Evolutionary conservation across 1,140 invertebrate genomes (phyloP).

Genomic region (Drosophila sucinea): DNA sequence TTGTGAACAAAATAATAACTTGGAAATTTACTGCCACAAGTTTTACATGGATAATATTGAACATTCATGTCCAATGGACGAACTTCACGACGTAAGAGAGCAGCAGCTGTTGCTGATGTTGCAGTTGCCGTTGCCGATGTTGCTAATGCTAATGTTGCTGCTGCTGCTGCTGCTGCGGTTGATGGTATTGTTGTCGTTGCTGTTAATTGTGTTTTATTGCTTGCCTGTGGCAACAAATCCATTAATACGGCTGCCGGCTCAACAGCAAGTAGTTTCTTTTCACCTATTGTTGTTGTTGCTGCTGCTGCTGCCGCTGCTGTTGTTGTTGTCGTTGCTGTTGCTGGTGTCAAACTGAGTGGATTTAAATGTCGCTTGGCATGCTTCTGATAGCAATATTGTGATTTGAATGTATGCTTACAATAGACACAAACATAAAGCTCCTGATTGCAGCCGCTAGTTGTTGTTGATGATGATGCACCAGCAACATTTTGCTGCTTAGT

Average conservation of each 20-base stretch:
- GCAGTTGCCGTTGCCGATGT: conserved; percentile 1
- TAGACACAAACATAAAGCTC: conserved; percentile 88
- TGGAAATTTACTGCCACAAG: conserved; percentile 95
- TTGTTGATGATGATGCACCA: not conserved
- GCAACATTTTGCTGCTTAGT: not conserved
- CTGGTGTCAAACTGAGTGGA: conserved; percentile 82
- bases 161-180: not conserved
- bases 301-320: conserved; percentile 3
- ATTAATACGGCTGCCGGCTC: not conserved
- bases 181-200: not conserved
- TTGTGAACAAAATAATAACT: conserved; percentile 97
- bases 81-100: conserved; percentile 84
- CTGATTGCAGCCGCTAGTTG: conserved; percentile 45
- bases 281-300: conserved; percentile 4
- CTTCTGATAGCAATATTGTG: conserved; percentile 92
- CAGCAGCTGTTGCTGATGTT: not conserved
- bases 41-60: conserved; percentile 96
- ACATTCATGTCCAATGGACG: conserved; percentile 90
- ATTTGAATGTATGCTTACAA: conserved; percentile 92
- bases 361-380: conserved; percentile 89
- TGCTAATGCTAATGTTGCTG: conserved; percentile 27
- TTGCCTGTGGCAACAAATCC: not conserved
- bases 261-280: conserved; percentile 2
- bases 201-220: conserved; percentile 1
- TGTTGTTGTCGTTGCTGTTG: conserved; percentile 18